These are phyloP conservation scores for Spicauda simplicius DNA, from an alignment of 2,888 invertebrate species.

Conservation along the genomic window DNA sequence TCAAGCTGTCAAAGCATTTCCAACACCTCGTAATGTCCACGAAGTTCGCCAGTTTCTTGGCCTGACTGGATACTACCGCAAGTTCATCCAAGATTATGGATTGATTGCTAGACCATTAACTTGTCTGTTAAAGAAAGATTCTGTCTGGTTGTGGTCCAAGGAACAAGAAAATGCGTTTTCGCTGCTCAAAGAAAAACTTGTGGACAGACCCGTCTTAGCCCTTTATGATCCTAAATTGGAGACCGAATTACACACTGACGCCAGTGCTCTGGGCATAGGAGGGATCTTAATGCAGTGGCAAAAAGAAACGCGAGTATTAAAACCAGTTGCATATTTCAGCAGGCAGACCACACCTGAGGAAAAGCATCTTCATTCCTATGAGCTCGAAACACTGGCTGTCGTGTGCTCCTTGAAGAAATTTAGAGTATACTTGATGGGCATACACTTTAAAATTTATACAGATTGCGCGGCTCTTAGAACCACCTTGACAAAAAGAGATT, in stretches of 20 bases:
- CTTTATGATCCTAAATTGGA: constrained; percentile 48
- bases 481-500: constrained; percentile 49
- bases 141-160: constrained; percentile 37
- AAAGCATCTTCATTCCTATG: constrained; percentile 42
- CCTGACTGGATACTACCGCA: constrained; percentile 39
- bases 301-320: constrained; percentile 27
- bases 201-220: constrained; percentile 44
- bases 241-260: constrained; percentile 54
- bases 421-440: constrained; percentile 48
- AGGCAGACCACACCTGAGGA: constrained; percentile 44
- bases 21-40: no score
- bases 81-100: constrained; percentile 39
- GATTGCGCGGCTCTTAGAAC: constrained; percentile 51
- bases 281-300: constrained; percentile 49
- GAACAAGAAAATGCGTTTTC: constrained; percentile 8
- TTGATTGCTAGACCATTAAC: constrained; percentile 38
- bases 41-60: constrained; percentile 42
- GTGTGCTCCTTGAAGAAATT: constrained; percentile 49
- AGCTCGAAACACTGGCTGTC: constrained; percentile 46
- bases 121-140: constrained; percentile 33
- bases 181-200: constrained; percentile 9
- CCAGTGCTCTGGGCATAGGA: constrained; percentile 49
- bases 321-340: constrained; percentile 46
- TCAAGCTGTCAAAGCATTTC: constrained; percentile 39
- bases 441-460: constrained; percentile 41